A percentile compares a stretch with the other conserved stretches of the same genome.
Evolutionary conservation across 2,797 vertebrate genomes (phyloP).

Genomic region (Cyprinodon diabolis): DNA sequence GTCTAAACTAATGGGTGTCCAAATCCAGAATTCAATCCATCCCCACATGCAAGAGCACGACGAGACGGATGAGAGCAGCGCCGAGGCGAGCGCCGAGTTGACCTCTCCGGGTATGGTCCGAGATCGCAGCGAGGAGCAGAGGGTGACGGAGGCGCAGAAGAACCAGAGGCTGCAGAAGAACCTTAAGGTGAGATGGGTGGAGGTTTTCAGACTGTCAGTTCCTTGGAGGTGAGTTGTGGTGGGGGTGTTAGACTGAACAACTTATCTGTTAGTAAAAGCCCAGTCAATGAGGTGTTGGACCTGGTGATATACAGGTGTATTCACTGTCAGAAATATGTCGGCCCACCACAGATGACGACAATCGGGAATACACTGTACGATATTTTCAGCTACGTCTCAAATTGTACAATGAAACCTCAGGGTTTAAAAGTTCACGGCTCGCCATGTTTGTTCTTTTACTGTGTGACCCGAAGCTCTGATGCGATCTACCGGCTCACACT

Average conservation of each 20-base stretch:
- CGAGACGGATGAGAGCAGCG: constrained; percentile 93
- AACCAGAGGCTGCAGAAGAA: constrained; percentile 94
- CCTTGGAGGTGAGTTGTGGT: not conserved
- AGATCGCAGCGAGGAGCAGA: constrained; percentile 95
- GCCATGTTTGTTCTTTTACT: too few species aligned
- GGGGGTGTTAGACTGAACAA: not conserved
- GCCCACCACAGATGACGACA: too few species aligned
- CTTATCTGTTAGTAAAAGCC: too few species aligned
- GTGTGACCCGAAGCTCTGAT: too few species aligned
- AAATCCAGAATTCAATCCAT: constrained; percentile 86
- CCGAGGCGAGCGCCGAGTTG: constrained; percentile 93
- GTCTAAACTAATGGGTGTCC: constrained; percentile 87
- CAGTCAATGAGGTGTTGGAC: too few species aligned
- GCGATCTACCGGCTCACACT: too few species aligned
- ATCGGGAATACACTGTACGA: too few species aligned
- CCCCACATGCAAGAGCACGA: constrained; percentile 89
- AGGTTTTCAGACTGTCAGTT: not conserved
- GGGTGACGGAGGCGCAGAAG: constrained; percentile 95
- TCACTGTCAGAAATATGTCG: too few species aligned
- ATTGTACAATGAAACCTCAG: too few species aligned
- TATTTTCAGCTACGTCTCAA: too few species aligned
- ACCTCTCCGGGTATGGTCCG: constrained; percentile 85
- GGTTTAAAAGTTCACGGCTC: too few species aligned
- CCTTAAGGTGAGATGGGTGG: constrained; percentile 84
- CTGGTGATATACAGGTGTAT: too few species aligned